These are phyloP conservation scores for Hartigia nigra DNA, from an alignment of 2,888 invertebrate genomes.

Conservation along the genomic window DNA sequence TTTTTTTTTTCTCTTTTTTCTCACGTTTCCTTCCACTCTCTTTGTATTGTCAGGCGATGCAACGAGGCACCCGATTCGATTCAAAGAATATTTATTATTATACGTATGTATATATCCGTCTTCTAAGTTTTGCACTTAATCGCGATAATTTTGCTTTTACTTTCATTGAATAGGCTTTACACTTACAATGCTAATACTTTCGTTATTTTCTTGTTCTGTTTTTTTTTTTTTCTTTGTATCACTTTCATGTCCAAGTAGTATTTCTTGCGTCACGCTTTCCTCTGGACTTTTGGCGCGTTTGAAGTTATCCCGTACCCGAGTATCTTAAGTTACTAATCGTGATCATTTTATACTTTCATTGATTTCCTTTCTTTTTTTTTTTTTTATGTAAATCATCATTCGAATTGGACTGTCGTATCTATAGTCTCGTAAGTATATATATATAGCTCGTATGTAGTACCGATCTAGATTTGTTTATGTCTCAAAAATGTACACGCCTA, in stretches of 20 bases:
- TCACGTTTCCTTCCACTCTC: neutral
- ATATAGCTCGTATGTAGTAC: too few species aligned
- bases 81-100: neutral
- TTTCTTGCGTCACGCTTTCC: neutral
- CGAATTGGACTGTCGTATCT: neutral
- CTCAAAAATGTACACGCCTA: neutral
- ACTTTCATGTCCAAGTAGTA: slow-evolving; percentile 37
- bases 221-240: slow-evolving; percentile 33
- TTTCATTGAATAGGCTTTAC: neutral
- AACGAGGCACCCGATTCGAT: neutral
- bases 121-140: neutral
- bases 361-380: neutral
- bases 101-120: neutral
- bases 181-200: slow-evolving; percentile 41
- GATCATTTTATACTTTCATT: neutral
- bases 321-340: neutral
- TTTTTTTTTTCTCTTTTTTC: neutral
- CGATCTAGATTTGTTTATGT: too few species aligned
- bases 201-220: slow-evolving; percentile 23
- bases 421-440: neutral
- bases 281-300: neutral
- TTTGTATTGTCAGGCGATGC: neutral
- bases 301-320: neutral
- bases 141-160: neutral
- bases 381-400: too few species aligned